Conservation (phyloP, 1,140 invertebrate genomes). For the Drosophila littoralis region DNA sequence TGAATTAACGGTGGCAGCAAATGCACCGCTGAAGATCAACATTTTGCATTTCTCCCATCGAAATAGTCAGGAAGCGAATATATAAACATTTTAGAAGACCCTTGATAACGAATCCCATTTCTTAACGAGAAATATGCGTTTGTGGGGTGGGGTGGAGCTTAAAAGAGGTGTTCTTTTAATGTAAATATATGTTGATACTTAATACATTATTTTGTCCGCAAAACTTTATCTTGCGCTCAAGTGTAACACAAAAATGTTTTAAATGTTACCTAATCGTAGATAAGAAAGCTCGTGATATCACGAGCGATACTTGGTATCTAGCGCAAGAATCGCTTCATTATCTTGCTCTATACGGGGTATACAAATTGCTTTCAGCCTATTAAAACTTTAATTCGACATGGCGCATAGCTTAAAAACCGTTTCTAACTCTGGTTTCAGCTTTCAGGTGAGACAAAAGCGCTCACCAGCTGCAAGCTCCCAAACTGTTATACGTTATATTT, state of each 20-base stretch:
- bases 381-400: neutral
- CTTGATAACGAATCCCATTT: no score
- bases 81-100: no score
- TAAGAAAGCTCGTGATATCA: neutral
- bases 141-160: no score
- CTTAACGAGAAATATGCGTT: no score
- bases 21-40: neutral
- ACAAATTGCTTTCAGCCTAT: neutral
- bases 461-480: conserved; percentile 16
- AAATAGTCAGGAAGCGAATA: no score
- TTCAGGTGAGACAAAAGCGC: neutral
- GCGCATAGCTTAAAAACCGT: neutral
- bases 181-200: no score
- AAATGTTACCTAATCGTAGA: neutral
- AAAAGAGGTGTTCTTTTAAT: no score
- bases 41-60: no score
- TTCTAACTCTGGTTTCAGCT: neutral
- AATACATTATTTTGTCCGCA: no score
- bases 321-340: neutral
- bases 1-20: neutral
- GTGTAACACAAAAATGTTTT: no score
- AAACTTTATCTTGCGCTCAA: no score
- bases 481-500: conserved; percentile 44
- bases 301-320: no score
- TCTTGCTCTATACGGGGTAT: neutral